These are phyloP conservation scores for Amniataba percoides DNA, from an alignment of 2,797 vertebrate species.

Conservation along the genomic window DNA sequence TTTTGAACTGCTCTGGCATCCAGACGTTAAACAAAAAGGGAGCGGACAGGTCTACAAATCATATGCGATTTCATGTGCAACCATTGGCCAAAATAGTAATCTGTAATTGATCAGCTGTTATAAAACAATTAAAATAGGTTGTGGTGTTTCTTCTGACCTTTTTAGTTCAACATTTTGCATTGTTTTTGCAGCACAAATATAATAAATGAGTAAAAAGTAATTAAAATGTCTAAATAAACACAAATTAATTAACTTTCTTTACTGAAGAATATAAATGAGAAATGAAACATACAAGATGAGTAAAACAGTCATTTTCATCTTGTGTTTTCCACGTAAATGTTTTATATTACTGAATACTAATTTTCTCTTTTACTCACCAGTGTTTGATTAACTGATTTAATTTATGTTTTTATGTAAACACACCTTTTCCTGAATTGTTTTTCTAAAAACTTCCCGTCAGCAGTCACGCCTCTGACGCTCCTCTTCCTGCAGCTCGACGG, in stretches of 20 bases:
- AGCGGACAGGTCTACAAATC: neutral
- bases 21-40: neutral
- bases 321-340: neutral
- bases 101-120: neutral
- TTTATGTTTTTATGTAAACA: neutral
- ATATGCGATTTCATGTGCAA: neutral
- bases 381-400: neutral
- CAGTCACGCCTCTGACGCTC: neutral
- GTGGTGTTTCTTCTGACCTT: neutral
- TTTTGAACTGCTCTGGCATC: slow-evolving; percentile 4
- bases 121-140: neutral
- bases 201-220: neutral
- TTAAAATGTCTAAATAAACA: neutral
- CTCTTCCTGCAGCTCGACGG: neutral
- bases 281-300: neutral
- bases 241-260: neutral
- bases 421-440: neutral
- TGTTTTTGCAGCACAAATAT: neutral
- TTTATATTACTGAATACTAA: neutral
- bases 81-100: neutral
- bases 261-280: neutral
- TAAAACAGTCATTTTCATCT: neutral
- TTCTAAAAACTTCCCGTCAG: neutral
- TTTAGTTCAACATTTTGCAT: neutral
- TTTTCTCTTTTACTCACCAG: neutral